Evolutionary conservation across 2,797 vertebrate genomes (phyloP).

Genomic region (Acanthornis magna): DNA sequence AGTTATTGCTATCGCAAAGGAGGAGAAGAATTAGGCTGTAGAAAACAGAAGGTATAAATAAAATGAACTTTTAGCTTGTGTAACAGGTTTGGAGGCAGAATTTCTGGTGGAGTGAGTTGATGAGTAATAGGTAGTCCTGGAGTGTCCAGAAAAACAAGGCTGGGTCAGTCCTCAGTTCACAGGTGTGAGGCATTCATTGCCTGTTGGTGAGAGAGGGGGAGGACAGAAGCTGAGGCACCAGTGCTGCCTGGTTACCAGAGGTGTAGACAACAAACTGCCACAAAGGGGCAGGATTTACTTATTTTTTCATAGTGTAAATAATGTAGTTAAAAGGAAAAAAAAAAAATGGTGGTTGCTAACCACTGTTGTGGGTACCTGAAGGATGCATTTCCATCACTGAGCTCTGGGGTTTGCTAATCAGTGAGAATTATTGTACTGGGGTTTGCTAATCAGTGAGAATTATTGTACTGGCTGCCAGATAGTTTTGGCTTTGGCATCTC

Average conservation of each 20-base stretch:
- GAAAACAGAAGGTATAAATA: neutral
- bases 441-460: neutral
- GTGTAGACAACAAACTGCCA: neutral
- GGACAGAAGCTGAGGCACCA: neutral
- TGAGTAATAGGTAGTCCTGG: neutral
- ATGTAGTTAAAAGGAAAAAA: neutral
- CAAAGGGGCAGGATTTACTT: slow-evolving; percentile 44
- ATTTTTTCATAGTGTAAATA: neutral
- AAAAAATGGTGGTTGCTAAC: neutral
- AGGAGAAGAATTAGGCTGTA: neutral
- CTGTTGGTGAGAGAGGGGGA: neutral
- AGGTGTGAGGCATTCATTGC: neutral
- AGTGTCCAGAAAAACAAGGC: neutral
- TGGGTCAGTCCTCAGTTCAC: neutral
- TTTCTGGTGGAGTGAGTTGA: neutral
- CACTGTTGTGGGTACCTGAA: neutral
- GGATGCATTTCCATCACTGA: neutral
- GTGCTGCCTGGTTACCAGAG: neutral
- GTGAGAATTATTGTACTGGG: neutral
- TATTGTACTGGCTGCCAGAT: neutral
- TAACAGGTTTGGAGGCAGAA: neutral
- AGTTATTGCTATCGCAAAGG: neutral
- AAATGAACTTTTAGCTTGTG: neutral
- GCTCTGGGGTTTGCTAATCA: neutral
- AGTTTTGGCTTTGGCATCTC: neutral